Evolutionary conservation across 1,140 invertebrate genomes (phyloP).

Genomic region (Listronotus oregonensis): DNA sequence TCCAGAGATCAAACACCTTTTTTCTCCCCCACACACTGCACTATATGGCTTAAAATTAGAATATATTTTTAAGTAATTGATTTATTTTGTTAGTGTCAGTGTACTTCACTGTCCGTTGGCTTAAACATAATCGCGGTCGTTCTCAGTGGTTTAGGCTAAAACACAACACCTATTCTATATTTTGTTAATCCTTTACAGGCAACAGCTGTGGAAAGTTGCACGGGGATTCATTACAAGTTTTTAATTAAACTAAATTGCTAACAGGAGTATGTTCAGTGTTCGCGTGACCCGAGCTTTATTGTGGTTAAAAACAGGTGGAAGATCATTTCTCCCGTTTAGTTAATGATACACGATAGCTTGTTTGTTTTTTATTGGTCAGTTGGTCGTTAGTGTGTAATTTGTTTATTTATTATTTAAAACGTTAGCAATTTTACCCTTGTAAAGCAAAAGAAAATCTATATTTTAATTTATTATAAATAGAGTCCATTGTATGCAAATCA

Average conservation of each 20-base stretch:
- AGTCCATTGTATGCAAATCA: too few relatives aligned
- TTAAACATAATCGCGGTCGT: not conserved
- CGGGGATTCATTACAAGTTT: slow-evolving; percentile 31
- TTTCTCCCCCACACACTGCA: too few relatives aligned
- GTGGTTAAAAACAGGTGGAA: slow-evolving; percentile 20
- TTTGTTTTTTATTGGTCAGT: not conserved
- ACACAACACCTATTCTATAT: not conserved
- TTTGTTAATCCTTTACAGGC: too few relatives aligned
- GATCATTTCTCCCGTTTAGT: slow-evolving; percentile 8
- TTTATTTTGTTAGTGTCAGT: too few relatives aligned
- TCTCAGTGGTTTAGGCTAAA: not conserved
- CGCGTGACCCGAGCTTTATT: slow-evolving; percentile 23
- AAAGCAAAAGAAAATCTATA: too few relatives aligned
- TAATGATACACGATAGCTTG: not conserved
- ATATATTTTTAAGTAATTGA: too few relatives aligned
- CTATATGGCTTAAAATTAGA: too few relatives aligned
- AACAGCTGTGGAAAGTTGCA: slow-evolving; percentile 23
- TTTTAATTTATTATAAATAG: too few relatives aligned
- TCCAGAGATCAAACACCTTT: too few relatives aligned
- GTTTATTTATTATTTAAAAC: too few relatives aligned
- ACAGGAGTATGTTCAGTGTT: slow-evolving; percentile 15
- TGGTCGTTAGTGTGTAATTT: not conserved
- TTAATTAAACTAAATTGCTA: slow-evolving; percentile 31
- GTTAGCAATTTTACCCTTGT: too few relatives aligned
- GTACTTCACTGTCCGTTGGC: not conserved